phyloP scores from a whole-genome alignment of 1,140 invertebrate genomes.

The Penaeus vannamei region DNA sequence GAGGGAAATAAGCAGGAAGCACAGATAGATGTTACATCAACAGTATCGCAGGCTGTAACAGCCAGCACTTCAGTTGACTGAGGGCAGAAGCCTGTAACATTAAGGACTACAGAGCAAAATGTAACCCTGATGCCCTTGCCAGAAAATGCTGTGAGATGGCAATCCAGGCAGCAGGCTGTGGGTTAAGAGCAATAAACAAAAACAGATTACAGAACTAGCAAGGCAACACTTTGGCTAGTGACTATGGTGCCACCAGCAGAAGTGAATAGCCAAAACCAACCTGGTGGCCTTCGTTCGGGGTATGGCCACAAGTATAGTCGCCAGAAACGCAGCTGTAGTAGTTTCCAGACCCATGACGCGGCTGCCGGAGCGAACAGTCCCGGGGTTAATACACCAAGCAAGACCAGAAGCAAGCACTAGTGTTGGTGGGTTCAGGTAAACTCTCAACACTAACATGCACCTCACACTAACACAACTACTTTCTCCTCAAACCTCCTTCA shows the following conservation, averaged over 20 bases:
- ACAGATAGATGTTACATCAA: constrained; percentile 57
- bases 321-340: constrained; percentile 68
- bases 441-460: constrained; percentile 53
- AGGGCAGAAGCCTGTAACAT: constrained; percentile 62
- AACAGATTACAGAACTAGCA: constrained; percentile 39
- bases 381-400: constrained; percentile 57
- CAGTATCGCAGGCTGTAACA: constrained; percentile 44
- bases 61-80: constrained; percentile 57
- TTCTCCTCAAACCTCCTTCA: constrained; percentile 59
- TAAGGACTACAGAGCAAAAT: constrained; percentile 45
- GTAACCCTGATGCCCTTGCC: constrained; percentile 60
- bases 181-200: constrained; percentile 46
- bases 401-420: background rate
- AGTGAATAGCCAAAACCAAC: constrained; percentile 57
- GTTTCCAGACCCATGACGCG: constrained; percentile 66
- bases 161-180: constrained; percentile 63
- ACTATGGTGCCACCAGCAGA: constrained; percentile 41
- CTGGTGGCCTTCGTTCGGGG: constrained; percentile 66
- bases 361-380: constrained; percentile 62
- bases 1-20: constrained; percentile 38
- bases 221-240: constrained; percentile 50
- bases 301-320: constrained; percentile 68
- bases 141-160: constrained; percentile 54
- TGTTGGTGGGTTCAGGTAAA: constrained; percentile 20
- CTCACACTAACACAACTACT: constrained; percentile 51